Percentiles rank a stretch among this genome's conserved stretches.
These are phyloP conservation scores for Apistogramma diplotaenia DNA, from an alignment of 2,113 vertebrate species.

Conservation along the genomic window DNA sequence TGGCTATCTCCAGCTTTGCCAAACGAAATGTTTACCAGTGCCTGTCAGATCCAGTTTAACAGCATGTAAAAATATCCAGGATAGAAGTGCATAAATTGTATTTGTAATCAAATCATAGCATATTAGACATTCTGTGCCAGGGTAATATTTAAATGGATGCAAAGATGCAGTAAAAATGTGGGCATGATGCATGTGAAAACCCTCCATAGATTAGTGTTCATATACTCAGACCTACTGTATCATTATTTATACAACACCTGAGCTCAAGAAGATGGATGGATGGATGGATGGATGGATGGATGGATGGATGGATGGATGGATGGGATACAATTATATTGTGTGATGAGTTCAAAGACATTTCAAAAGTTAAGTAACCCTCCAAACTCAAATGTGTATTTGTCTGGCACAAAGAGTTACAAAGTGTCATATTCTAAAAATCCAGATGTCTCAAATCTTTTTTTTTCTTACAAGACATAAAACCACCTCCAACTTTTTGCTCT, in stretches of 20 bases:
- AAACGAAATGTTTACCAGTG: not conserved
- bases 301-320: too few relatives aligned
- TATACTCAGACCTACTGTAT: not conserved
- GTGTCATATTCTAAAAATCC: not conserved
- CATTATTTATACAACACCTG: not conserved
- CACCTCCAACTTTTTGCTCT: not conserved
- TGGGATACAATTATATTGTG: not conserved
- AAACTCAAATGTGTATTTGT: not conserved
- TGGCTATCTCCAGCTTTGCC: not conserved
- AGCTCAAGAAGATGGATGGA: not conserved
- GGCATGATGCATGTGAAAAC: not conserved
- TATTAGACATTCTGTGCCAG: not conserved
- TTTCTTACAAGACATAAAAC: constrained; percentile 22
- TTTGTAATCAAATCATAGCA: not conserved
- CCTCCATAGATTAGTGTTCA: not conserved
- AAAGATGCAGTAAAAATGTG: not conserved
- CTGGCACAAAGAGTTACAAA: not conserved
- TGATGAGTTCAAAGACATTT: not conserved
- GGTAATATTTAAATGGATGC: not conserved
- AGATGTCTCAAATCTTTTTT: not conserved
- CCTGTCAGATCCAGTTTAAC: not conserved
- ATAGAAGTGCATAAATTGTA: not conserved
- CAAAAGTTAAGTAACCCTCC: not conserved
- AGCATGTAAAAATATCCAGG: not conserved
- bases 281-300: too few relatives aligned